These are phyloP conservation scores for Listronotus oregonensis DNA, from an alignment of 1,140 invertebrate species.

Conservation along the genomic window DNA sequence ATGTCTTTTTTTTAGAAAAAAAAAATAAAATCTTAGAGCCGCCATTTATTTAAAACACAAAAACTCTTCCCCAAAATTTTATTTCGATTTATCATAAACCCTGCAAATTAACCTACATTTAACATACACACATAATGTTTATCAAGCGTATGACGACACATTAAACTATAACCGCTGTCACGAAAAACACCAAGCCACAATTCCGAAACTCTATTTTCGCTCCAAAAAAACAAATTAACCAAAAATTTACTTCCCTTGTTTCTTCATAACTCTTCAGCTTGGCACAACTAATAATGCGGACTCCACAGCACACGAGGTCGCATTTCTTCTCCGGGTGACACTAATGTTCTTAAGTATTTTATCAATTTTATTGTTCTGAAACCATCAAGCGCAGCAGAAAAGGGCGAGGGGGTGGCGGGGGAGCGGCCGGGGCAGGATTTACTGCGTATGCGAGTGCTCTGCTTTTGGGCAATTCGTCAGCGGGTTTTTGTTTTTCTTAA, in stretches of 20 bases:
- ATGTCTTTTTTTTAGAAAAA: too few relatives aligned
- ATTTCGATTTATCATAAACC: too few relatives aligned
- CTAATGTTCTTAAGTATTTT: conserved; percentile 55
- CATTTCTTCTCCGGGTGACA: conserved; percentile 51
- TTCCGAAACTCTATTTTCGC: too few relatives aligned
- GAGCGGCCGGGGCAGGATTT: conserved; percentile 10
- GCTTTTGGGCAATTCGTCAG: conserved; percentile 5
- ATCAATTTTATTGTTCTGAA: conserved; percentile 54
- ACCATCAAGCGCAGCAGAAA: conserved; percentile 43
- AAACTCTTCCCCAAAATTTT: too few relatives aligned
- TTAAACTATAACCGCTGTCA: too few relatives aligned
- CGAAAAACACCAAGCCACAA: too few relatives aligned
- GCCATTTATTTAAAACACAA: too few relatives aligned
- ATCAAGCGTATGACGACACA: too few relatives aligned
- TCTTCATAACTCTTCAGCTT: conserved; percentile 18
- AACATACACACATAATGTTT: too few relatives aligned
- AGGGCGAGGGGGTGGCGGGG: not conserved
- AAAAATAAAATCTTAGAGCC: too few relatives aligned
- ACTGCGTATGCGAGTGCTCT: conserved; percentile 8
- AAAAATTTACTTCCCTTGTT: conserved; percentile 8
- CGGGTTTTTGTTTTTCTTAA: too few relatives aligned
- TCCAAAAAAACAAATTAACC: conserved; percentile 7
- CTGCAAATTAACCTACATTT: too few relatives aligned
- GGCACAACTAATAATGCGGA: conserved; percentile 53
- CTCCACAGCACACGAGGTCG: conserved; percentile 43